Evolutionary conservation across 1,140 invertebrate genomes (phyloP).

Genomic region (Platyura marginata): DNA sequence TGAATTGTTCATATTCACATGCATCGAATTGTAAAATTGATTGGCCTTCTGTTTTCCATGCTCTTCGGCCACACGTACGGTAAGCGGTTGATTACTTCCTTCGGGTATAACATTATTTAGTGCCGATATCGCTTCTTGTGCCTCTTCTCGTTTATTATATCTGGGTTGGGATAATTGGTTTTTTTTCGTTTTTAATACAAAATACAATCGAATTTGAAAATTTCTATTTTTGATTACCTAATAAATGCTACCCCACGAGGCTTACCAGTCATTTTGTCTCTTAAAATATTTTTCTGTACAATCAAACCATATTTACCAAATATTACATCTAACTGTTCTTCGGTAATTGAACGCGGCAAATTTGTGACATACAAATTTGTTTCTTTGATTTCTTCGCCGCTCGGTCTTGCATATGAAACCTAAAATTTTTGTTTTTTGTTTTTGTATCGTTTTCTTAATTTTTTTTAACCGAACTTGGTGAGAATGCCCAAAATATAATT

Average conservation of each 20-base stretch:
- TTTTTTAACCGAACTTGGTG: background rate
- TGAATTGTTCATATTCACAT: no score
- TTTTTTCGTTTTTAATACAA: no score
- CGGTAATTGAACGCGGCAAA: conserved; percentile 67
- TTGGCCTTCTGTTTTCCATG: conserved; percentile 75
- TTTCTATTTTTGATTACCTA: conserved; percentile 34
- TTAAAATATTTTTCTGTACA: conserved; percentile 75
- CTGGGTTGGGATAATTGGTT: conserved; percentile 23
- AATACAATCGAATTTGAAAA: conserved; percentile 4
- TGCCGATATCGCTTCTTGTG: conserved; percentile 67
- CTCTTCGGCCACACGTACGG: conserved; percentile 74
- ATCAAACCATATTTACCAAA: conserved; percentile 77
- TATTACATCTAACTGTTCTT: conserved; percentile 61
- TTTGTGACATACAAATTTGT: conserved; percentile 90
- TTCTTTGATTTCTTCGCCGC: conserved; percentile 83
- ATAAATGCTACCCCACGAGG: conserved; percentile 82
- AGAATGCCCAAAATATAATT: conserved; percentile 1
- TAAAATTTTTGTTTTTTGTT: no score
- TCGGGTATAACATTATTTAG: conserved; percentile 73
- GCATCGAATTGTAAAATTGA: conserved; percentile 12
- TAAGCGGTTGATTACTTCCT: conserved; percentile 62
- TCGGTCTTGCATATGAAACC: conserved; percentile 81
- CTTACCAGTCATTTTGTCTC: conserved; percentile 69
- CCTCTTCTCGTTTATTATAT: conserved; percentile 66
- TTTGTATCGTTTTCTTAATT: no score